Percentiles rank a stretch among this genome's conserved stretches.
phyloP scores from a whole-genome alignment of 2,113 vertebrate genomes.

The Pituophis catenifer region DNA sequence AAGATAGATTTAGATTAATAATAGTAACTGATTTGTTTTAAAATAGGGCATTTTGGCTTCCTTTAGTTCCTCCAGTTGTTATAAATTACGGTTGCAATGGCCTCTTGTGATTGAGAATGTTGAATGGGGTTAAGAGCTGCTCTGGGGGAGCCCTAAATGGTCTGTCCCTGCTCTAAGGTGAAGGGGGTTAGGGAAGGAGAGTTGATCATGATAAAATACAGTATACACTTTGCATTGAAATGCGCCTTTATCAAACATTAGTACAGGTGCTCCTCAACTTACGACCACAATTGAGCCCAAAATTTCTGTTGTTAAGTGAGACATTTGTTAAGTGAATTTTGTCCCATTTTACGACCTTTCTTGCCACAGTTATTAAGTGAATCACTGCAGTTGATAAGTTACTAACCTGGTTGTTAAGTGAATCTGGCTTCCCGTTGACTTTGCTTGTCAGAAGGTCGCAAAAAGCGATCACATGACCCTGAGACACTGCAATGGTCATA shows the following conservation, averaged over 20 bases:
- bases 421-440: no score
- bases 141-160: background rate
- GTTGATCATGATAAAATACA: background rate
- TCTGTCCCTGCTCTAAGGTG: background rate
- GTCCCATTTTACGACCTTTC: no score
- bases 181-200: background rate
- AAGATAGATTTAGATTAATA: background rate
- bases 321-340: no score
- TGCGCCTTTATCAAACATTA: background rate
- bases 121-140: background rate
- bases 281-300: no score
- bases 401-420: no score
- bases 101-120: background rate
- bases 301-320: no score
- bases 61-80: background rate
- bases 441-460: no score
- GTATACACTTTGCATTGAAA: background rate
- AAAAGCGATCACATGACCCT: no score
- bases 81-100: background rate
- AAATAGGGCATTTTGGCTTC: background rate
- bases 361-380: no score
- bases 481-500: no score
- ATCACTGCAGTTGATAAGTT: no score
- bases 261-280: no score
- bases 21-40: background rate